Conservation (phyloP, 2,797 vertebrate genomes). For the Liasis olivaceus region DNA sequence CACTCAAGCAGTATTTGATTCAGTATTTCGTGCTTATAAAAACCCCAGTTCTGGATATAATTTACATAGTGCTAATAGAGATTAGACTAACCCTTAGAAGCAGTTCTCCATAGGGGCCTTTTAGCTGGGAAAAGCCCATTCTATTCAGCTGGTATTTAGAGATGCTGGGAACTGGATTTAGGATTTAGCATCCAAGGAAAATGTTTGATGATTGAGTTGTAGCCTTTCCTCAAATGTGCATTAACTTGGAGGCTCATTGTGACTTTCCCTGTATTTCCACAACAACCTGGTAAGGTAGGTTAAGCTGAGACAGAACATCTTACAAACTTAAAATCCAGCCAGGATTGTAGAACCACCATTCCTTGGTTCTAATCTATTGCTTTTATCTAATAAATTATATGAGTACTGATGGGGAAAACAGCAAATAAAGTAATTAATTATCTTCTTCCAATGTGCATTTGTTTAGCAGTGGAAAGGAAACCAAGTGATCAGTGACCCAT, state of each 20-base stretch:
- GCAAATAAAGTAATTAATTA: neutral
- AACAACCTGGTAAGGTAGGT: too few species aligned
- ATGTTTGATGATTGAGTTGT: too few species aligned
- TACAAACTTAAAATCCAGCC: too few species aligned
- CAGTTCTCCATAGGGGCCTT: neutral
- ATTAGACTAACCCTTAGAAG: too few species aligned
- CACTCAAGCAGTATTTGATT: neutral
- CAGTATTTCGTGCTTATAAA: neutral
- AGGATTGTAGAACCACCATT: too few species aligned
- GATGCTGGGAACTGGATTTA: too few species aligned
- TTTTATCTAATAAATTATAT: neutral
- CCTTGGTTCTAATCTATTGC: neutral
- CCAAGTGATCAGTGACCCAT: constrained; percentile 21
- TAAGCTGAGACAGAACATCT: too few species aligned
- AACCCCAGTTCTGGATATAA: neutral
- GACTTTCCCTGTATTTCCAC: too few species aligned
- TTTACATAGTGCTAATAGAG: neutral
- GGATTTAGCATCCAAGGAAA: too few species aligned
- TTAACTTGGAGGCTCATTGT: too few species aligned
- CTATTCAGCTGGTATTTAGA: too few species aligned
- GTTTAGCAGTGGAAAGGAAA: neutral
- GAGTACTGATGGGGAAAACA: neutral
- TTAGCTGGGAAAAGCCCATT: neutral
- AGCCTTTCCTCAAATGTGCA: too few species aligned
- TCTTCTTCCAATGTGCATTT: neutral